These are phyloP conservation scores for Oppia nitens DNA, from an alignment of 1,140 invertebrate genomes.

Conservation along the genomic window DNA sequence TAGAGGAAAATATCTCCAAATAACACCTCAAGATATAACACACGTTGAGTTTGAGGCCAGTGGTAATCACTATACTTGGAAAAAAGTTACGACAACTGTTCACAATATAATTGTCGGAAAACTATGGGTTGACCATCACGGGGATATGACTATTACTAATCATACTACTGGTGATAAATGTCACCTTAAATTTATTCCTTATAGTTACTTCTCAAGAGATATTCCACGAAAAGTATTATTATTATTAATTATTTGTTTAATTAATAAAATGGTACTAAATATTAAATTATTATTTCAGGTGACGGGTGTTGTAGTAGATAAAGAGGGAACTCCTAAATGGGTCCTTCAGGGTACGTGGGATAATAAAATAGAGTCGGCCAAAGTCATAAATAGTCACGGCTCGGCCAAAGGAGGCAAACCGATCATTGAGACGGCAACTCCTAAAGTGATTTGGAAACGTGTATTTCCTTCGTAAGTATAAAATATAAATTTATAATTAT, in stretches of 20 bases:
- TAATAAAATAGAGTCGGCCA: conserved; percentile 76
- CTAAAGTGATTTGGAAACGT: conserved; percentile 68
- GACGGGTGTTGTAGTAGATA: conserved; percentile 47
- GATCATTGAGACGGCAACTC: conserved; percentile 73
- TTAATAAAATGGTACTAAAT: not conserved
- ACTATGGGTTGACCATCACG: conserved; percentile 98
- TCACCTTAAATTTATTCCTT: conserved; percentile 86
- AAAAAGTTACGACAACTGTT: conserved; percentile 93
- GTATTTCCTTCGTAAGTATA: conserved; percentile 48
- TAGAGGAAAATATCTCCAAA: conserved; percentile 82
- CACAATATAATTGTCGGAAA: conserved; percentile 99
- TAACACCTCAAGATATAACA: conserved; percentile 73
- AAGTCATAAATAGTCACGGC: conserved; percentile 49
- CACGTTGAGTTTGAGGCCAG: conserved; percentile 53
- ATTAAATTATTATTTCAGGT: conserved; percentile 33
- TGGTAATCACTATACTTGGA: conserved; percentile 82
- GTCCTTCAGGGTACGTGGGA: conserved; percentile 91
- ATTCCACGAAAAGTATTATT: conserved; percentile 63
- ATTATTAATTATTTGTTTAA: not conserved
- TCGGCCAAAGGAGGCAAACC: conserved; percentile 48
- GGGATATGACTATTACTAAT: conserved; percentile 93
- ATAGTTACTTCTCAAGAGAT: conserved; percentile 93
- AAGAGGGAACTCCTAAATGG: conserved; percentile 43
- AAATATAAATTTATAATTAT: conserved; percentile 13
- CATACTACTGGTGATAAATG: conserved; percentile 75